Conservation (phyloP, 2,888 invertebrate species). For the Drosophila subsilvestris region DNA sequence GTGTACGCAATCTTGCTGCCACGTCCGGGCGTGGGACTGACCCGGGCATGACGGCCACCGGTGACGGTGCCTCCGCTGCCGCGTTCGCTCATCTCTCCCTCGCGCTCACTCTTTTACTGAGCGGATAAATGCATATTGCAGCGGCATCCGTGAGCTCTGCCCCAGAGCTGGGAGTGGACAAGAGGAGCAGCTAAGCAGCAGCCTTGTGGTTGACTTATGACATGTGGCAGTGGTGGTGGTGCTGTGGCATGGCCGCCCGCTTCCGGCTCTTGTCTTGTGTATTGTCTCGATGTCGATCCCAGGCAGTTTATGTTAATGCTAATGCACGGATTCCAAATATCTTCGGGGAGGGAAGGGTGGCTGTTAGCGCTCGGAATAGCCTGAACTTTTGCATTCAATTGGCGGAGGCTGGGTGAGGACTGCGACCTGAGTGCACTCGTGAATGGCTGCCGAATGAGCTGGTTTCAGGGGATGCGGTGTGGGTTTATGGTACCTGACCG, state of each 20-base stretch:
- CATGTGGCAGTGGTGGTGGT: constrained; percentile 4
- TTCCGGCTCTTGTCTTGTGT: constrained; percentile 24
- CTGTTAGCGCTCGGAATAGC: constrained; percentile 12
- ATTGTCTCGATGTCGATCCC: constrained; percentile 21
- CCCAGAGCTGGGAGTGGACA: constrained; percentile 1
- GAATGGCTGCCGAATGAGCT: constrained; percentile 2
- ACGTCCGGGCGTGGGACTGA: constrained; percentile 83
- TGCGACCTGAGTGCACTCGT: constrained; percentile 6
- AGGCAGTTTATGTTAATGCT: constrained; percentile 42
- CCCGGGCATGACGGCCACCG: constrained; percentile 82
- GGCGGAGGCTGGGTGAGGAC: constrained; percentile 8
- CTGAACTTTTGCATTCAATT: constrained; percentile 31
- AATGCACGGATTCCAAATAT: constrained; percentile 38
- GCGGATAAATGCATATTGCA: constrained; percentile 39
- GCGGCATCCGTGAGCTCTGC: constrained; percentile 16
- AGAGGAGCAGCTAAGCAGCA: background rate
- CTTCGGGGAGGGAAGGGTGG: background rate
- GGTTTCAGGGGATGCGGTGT: background rate
- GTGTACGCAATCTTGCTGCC: constrained; percentile 83
- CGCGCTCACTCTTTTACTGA: background rate
- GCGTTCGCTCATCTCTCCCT: constrained; percentile 65
- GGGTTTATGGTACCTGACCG: constrained; percentile 34
- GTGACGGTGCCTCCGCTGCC: constrained; percentile 56
- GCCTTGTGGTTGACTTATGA: constrained; percentile 17
- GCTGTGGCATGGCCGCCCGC: constrained; percentile 21